Conservation (phyloP, 2,888 invertebrate species). For the Trypoxylon attenuatum region DNA sequence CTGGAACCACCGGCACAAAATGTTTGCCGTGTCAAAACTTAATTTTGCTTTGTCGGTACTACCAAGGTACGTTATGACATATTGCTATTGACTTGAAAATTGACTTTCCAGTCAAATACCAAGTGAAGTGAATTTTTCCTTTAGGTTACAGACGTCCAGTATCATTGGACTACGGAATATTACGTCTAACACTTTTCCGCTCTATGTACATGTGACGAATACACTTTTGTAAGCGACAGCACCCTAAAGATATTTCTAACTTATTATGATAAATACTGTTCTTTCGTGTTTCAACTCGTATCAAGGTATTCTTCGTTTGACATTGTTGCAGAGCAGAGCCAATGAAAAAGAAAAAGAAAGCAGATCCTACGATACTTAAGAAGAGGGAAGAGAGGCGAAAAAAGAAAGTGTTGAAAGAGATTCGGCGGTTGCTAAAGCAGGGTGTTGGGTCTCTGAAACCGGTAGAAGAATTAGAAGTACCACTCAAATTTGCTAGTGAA, state of each 20-base stretch:
- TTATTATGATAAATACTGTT: not conserved
- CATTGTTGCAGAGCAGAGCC: conserved; percentile 86
- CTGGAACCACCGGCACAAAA: no score
- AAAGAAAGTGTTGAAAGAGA: conserved; percentile 91
- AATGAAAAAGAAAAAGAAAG: conserved; percentile 90
- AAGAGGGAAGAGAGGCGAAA: conserved; percentile 88
- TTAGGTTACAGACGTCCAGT: conserved; percentile 19
- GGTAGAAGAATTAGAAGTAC: conserved; percentile 89
- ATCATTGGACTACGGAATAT: conserved; percentile 58
- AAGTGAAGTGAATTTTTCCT: not conserved
- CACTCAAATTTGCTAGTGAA: conserved; percentile 81
- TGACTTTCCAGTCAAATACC: no score
- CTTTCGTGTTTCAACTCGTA: not conserved
- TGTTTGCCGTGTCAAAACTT: no score
- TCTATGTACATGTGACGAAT: conserved; percentile 69
- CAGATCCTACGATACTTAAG: conserved; percentile 88
- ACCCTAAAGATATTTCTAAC: not conserved
- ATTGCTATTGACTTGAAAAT: no score
- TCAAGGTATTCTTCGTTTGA: no score
- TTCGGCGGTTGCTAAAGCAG: conserved; percentile 86
- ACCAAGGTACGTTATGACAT: no score
- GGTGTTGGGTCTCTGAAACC: conserved; percentile 89
- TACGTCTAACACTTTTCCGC: conserved; percentile 59
- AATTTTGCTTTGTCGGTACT: no score
- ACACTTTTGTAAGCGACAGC: conserved; percentile 68